Conservation (phyloP, 92 coral and sea anemone genomes). For the Ricordea florida region DNA sequence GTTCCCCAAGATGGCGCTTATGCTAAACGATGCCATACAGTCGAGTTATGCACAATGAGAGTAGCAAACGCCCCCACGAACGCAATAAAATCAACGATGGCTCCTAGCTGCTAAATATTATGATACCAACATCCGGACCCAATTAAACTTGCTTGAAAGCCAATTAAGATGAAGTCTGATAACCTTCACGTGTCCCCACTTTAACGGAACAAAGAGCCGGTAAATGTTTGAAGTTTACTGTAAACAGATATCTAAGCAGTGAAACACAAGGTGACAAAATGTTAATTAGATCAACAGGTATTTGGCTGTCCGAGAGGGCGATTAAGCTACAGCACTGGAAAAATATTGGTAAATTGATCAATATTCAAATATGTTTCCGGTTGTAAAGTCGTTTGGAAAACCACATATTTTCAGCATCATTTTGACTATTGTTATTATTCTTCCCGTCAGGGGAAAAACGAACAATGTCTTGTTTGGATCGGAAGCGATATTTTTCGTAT, state of each 20-base stretch:
- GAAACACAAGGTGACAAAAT: background rate
- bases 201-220: slow-evolving; percentile 73
- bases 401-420: background rate
- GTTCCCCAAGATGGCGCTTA: slow-evolving; percentile 77
- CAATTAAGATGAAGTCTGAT: slow-evolving; percentile 59
- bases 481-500: background rate
- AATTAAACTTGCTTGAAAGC: slow-evolving; percentile 80
- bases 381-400: background rate
- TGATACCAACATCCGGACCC: slow-evolving; percentile 66
- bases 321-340: background rate
- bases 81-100: background rate
- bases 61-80: slow-evolving; percentile 13
- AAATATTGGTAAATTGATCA: slow-evolving; percentile 5
- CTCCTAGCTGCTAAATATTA: slow-evolving; percentile 71
- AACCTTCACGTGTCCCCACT: slow-evolving; percentile 70
- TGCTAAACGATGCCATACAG: slow-evolving; percentile 81
- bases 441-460: background rate
- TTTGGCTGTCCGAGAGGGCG: slow-evolving; percentile 16
- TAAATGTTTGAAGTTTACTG: slow-evolving; percentile 68
- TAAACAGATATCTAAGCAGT: slow-evolving; percentile 33
- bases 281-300: slow-evolving; percentile 37
- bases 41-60: background rate
- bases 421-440: background rate
- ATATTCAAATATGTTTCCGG: slow-evolving; percentile 18
- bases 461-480: background rate